These are phyloP conservation scores for Pissodes strobi DNA, from an alignment of 1,140 invertebrate genomes.

Conservation along the genomic window DNA sequence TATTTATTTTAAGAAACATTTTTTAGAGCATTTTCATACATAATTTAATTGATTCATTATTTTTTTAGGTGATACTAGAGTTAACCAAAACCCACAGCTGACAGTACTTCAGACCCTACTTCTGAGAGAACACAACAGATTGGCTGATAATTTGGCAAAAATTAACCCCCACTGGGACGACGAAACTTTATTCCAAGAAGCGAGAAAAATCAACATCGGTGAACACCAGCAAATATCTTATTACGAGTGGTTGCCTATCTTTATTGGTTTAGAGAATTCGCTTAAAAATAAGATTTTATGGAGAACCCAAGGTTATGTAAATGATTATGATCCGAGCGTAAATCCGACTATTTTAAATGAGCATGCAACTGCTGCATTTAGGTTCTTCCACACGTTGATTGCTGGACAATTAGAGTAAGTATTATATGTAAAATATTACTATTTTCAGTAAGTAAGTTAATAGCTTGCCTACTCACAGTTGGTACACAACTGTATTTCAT, in stretches of 20 bases:
- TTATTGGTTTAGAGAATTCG: slow-evolving; percentile 72
- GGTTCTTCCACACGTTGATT: slow-evolving; percentile 86
- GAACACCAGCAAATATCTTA: slow-evolving; percentile 85
- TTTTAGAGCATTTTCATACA: no score
- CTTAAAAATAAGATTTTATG: slow-evolving; percentile 72
- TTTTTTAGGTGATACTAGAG: slow-evolving; percentile 74
- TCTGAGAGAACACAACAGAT: slow-evolving; percentile 87
- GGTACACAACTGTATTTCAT: no score
- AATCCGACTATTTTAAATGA: slow-evolving; percentile 82
- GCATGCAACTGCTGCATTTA: slow-evolving; percentile 84
- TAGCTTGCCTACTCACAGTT: no score
- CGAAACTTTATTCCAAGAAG: slow-evolving; percentile 85
- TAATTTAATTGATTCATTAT: no score
- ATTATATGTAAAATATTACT: no score
- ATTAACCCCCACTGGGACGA: slow-evolving; percentile 89
- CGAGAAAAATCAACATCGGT: slow-evolving; percentile 76
- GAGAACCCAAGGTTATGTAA: slow-evolving; percentile 67
- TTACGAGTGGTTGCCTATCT: slow-evolving; percentile 83
- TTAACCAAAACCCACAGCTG: slow-evolving; percentile 85
- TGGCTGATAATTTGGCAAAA: slow-evolving; percentile 71
- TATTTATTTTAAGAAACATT: no score
- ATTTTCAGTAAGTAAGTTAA: no score
- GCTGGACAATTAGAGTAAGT: slow-evolving; percentile 77
- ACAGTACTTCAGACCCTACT: slow-evolving; percentile 82
- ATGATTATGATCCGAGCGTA: slow-evolving; percentile 82